Evolutionary conservation across 2,113 vertebrate genomes (phyloP).

Genomic region (Phylloscopus trochilus): DNA sequence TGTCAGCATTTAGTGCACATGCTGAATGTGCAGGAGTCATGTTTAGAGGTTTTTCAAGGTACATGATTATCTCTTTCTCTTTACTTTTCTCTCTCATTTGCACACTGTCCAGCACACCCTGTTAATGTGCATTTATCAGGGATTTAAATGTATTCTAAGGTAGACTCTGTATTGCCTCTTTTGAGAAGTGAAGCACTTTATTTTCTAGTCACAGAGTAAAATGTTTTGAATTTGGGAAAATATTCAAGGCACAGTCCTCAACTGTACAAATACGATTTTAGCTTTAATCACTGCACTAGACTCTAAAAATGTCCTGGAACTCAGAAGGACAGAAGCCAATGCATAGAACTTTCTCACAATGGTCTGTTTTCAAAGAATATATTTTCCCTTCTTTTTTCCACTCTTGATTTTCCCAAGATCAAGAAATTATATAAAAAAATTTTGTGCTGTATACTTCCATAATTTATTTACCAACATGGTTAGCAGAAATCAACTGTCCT

Average conservation of each 20-base stretch:
- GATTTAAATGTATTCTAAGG: neutral
- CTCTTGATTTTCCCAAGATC: neutral
- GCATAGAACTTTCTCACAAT: neutral
- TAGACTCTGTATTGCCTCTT: neutral
- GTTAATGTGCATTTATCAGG: neutral
- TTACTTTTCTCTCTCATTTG: neutral
- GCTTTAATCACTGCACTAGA: neutral
- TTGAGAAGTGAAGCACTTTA: neutral
- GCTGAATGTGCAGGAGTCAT: neutral
- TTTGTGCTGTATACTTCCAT: neutral
- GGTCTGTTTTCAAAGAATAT: neutral
- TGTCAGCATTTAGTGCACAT: neutral
- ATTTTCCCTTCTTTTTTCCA: neutral
- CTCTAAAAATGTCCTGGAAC: neutral
- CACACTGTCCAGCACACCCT: neutral
- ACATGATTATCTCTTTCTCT: neutral
- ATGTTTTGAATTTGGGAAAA: neutral
- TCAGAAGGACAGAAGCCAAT: neutral
- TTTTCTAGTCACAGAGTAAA: neutral
- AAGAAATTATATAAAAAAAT: neutral
- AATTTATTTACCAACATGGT: neutral
- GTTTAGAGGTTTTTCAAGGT: neutral
- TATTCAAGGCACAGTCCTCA: neutral
- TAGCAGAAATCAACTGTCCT: neutral
- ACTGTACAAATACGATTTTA: neutral